These are phyloP conservation scores for Gobio gobio DNA, from an alignment of 2,113 vertebrate species.

Conservation along the genomic window DNA sequence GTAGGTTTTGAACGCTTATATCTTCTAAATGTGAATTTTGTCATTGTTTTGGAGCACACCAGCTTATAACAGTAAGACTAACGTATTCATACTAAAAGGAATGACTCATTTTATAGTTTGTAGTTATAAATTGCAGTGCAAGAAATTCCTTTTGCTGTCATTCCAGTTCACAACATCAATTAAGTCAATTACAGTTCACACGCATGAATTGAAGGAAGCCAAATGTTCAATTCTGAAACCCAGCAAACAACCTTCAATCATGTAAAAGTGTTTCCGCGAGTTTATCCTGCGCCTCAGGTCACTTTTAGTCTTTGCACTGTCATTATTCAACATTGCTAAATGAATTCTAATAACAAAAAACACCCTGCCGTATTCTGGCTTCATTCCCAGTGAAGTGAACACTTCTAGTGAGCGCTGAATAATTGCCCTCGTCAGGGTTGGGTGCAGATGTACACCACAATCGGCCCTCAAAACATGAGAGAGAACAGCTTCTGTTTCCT, in stretches of 20 bases:
- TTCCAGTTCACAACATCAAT: not conserved
- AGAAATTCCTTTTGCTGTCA: not conserved
- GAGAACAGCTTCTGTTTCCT: slow-evolving; percentile 10
- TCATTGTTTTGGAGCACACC: too few relatives aligned
- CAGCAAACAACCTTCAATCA: not conserved
- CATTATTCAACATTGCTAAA: slow-evolving; percentile 29
- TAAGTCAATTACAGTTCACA: not conserved
- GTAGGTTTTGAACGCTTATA: too few relatives aligned
- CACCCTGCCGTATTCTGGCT: slow-evolving; percentile 5
- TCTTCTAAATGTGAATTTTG: too few relatives aligned
- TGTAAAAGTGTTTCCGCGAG: not conserved
- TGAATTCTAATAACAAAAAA: slow-evolving; percentile 16
- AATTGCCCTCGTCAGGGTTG: slow-evolving; percentile 30
- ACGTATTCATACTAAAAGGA: too few relatives aligned
- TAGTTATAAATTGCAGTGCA: not conserved
- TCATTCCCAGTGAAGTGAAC: not conserved
- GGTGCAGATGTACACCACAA: slow-evolving; percentile 21
- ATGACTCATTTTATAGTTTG: not conserved
- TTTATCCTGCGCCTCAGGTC: not conserved
- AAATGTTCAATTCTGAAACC: not conserved
- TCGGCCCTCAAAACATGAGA: slow-evolving; percentile 20
- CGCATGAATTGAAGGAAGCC: not conserved
- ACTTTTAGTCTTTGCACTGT: not conserved
- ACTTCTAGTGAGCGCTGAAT: slow-evolving; percentile 1
- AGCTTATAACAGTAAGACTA: too few relatives aligned